A percentile compares a stretch with the other conserved stretches of the same genome.
phyloP scores from a whole-genome alignment of 2,888 invertebrate species.

The Campaea margaritaria region DNA sequence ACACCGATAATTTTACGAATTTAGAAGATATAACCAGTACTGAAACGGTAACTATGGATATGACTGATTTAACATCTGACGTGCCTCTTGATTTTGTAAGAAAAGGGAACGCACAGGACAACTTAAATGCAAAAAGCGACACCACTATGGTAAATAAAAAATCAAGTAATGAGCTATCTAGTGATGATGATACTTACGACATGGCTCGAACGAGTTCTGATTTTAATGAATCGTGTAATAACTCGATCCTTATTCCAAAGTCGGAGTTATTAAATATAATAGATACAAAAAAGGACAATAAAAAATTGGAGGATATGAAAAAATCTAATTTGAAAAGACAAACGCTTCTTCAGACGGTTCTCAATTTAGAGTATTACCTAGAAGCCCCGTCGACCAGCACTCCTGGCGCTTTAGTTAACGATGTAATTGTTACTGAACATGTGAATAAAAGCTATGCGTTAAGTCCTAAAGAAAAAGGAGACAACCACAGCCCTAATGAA shows the following conservation, averaged over 20 bases:
- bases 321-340: conserved; percentile 29
- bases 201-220: conserved; percentile 55
- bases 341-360: conserved; percentile 51
- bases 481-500: conserved; percentile 35
- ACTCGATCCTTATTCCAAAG: conserved; percentile 47
- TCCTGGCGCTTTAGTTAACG: conserved; percentile 35
- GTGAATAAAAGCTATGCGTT: conserved; percentile 33
- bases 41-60: conserved; percentile 40
- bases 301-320: not conserved
- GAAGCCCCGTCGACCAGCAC: conserved; percentile 50
- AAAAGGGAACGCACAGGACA: conserved; percentile 8
- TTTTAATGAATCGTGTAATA: conserved; percentile 45
- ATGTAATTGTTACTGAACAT: conserved; percentile 44
- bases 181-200: conserved; percentile 48
- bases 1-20: conserved; percentile 34
- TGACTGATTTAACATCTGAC: conserved; percentile 40
- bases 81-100: conserved; percentile 18
- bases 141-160: conserved; percentile 42
- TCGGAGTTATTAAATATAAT: conserved; percentile 3
- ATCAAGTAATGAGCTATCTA: conserved; percentile 33
- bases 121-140: conserved; percentile 42
- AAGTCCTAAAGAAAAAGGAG: conserved; percentile 40
- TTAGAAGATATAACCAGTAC: conserved; percentile 44
- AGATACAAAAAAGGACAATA: not conserved
- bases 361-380: conserved; percentile 54